Evolutionary conservation across 1,140 invertebrate species (phyloP).

Genomic region (Drosophila athabasca): DNA sequence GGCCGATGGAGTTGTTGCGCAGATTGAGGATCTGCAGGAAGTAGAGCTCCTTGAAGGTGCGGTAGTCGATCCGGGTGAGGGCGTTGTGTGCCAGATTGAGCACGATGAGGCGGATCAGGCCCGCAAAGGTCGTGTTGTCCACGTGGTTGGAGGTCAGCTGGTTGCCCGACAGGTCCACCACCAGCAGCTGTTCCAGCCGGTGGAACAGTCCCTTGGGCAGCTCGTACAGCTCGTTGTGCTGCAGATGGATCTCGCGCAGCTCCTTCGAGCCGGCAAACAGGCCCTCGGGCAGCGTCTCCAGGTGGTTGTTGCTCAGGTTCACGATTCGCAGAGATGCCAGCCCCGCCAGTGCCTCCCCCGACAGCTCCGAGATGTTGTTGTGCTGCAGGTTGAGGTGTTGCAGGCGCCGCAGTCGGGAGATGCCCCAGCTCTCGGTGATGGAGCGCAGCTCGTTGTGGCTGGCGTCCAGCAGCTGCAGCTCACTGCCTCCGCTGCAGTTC

Average conservation of each 20-base stretch:
- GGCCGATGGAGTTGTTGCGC: conserved; percentile 93
- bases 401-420: conserved; percentile 89
- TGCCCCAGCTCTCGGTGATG: conserved; percentile 89
- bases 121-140: conserved; percentile 92
- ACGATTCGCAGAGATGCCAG: conserved; percentile 90
- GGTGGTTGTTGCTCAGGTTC: conserved; percentile 92
- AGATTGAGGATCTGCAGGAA: conserved; percentile 94
- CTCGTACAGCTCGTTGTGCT: conserved; percentile 91
- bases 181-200: conserved; percentile 91
- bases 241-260: conserved; percentile 92
- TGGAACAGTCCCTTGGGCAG: conserved; percentile 92
- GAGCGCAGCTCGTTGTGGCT: conserved; percentile 90
- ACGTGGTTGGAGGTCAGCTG: conserved; percentile 92
- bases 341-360: conserved; percentile 90
- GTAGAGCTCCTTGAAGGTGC: conserved; percentile 94
- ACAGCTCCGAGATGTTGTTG: conserved; percentile 92
- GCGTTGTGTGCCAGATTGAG: conserved; percentile 94
- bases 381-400: conserved; percentile 91
- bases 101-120: conserved; percentile 92
- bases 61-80: conserved; percentile 91
- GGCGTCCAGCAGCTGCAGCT: conserved; percentile 90
- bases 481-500: conserved; percentile 85
- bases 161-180: conserved; percentile 94
- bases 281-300: conserved; percentile 90
- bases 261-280: conserved; percentile 91